Evolutionary conservation across 2,797 vertebrate genomes (phyloP), one percentile per base, ranked within the genome.

Genomic region (Podargus strigoides): DNA sequence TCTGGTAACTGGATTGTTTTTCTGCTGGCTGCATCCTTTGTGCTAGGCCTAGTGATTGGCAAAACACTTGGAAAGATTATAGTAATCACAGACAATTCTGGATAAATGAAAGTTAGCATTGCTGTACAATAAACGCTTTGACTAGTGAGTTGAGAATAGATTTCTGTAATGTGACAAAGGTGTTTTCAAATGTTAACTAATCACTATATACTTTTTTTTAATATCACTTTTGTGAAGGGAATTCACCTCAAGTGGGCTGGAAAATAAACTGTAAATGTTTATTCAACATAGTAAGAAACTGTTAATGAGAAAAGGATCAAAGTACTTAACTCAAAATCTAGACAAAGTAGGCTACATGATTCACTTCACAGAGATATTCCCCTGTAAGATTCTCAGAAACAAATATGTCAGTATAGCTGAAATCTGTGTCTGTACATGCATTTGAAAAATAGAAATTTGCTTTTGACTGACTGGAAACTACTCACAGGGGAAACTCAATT

Each of bases 231-330:
- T 67, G n/a, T 67, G 52, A 87, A 95, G 42, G 19, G 34, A 91
- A 74, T 67, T 14, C n/a, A 62, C 87, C 37, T 73, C 50, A 60
- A 73, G 67, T 93, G 69, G 50, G 52, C 74, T 79, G 47, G 44
- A 91, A 94, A 93, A 90, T 60, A 93, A 93, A 89, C 82, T 75
- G 50, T 75, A 94, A 80, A 81, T 30, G 28, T 46, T 90, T 90
- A 88, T 76, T 84, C 80, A 85, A 81, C 59, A 52, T 80, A 74
- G 86, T 85, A 79, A 95, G 83, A 90, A 89, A 79, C 32, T 59
- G 70, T 67, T 94, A 91, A 91, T 56, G 92, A 85, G 83, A 81
- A 88, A 34, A 7, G 19, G 77, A 86, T 93, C 66, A 91, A 96
- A 88, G 62, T 50, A 85, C 28, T 86, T 86, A 68, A 75, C 36